Base-by-base conservation (phyloP, 2,888 invertebrate genomes). In the Platerodrilus igneus region DNA sequence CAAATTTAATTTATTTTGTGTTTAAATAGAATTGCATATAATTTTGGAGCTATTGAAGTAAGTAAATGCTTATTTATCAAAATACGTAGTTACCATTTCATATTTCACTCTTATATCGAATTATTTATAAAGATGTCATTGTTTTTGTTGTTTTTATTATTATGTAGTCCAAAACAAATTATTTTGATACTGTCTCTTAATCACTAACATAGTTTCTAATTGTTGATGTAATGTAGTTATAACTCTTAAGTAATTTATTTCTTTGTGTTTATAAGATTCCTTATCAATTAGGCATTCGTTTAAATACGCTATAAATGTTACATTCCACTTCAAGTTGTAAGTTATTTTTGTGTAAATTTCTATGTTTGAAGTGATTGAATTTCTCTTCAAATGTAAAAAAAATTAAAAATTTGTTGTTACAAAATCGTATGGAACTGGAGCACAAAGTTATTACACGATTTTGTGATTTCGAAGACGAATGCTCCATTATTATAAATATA, bases 401-500 rank as follows among this genome's bases (percentile, higher is more conserved):
- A 53, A 53, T 50, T 33, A 18, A 11, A 37, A 21, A 36, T 50
- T 61, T 56, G 63, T 43, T 40, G 48, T 60, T 62, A 58, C 53
- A 50, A 62, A 62, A 62, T 62, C 60, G 60, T 59, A 20, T 32
- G 32, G 37, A 32, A 46, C 47, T 37, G 55, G 56, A 61, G 60
- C 59, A 59, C 60, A 61, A 60, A 61, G 50, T 50, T 46, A 50
- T 37, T 40, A 34, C 50, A 53, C 62, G 59, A 60, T 60, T 63
- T 62, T 62, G 55, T 60, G 60, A 62, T 56, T 52, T 58, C 59
- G 61, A 61, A 53, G 37, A 33, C 41, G 50, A 51, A 48, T 52
- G 56, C 61, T 63, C 62, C 60, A 59, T 62, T 62, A 63, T 58
- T 59, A 62, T 59, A 58, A 61, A 64, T 62, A 62, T 62, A 62